Conservation (phyloP, 2,888 invertebrate species). For the Tubiluchus corallicola region DNA sequence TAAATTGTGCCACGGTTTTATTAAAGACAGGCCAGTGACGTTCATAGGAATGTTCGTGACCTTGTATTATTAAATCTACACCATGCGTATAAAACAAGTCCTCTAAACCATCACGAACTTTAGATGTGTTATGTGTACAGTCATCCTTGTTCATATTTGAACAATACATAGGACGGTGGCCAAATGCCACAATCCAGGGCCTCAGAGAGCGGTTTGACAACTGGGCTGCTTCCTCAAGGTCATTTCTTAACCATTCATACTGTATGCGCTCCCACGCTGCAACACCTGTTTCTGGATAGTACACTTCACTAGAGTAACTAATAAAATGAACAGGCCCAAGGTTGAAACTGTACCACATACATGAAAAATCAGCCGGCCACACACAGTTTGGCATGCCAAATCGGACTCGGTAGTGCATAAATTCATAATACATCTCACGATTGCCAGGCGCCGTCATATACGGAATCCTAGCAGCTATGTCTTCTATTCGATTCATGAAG, state of each 20-base stretch:
- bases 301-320: conserved; percentile 16
- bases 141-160: conserved; percentile 26
- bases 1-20: conserved; percentile 14
- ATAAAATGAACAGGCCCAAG: conserved; percentile 27
- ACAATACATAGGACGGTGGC: conserved; percentile 28
- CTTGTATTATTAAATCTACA: conserved; percentile 20
- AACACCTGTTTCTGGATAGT: conserved; percentile 14
- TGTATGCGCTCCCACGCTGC: conserved; percentile 31
- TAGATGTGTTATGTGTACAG: too few species aligned
- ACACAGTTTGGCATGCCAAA: too few species aligned
- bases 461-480: conserved; percentile 21
- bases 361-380: too few species aligned
- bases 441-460: too few species aligned
- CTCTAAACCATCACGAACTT: conserved; percentile 24
- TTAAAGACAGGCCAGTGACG: conserved; percentile 20
- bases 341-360: conserved; percentile 30
- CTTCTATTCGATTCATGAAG: conserved; percentile 20
- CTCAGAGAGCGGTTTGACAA: conserved; percentile 14
- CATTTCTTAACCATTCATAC: too few species aligned
- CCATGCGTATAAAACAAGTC: conserved; percentile 20
- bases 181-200: conserved; percentile 27
- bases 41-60: conserved; percentile 21
- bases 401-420: too few species aligned
- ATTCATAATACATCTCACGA: too few species aligned
- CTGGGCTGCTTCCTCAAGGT: conserved; percentile 20